Percentiles rank a stretch among this genome's conserved stretches.
These are phyloP conservation scores for Aphelenchoides bicaudatus DNA, from an alignment of 2,888 invertebrate genomes.

Conservation along the genomic window DNA sequence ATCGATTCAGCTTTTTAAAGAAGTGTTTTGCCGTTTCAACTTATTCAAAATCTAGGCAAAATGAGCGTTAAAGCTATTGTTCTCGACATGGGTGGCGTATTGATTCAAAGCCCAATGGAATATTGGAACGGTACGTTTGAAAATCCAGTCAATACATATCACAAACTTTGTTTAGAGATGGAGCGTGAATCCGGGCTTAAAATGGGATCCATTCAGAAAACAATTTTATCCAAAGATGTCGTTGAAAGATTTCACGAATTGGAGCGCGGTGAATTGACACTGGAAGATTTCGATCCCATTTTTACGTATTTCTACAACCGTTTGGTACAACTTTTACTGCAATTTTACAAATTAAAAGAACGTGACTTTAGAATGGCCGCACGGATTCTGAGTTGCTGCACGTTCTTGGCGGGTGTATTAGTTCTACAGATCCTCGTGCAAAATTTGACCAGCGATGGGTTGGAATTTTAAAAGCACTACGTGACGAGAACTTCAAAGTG, in stretches of 20 bases:
- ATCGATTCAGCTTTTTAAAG: no score
- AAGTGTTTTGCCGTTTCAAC: no score
- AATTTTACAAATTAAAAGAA: slow-evolving; percentile 9
- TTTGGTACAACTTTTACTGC: slow-evolving; percentile 54
- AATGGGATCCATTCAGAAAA: slow-evolving; percentile 53
- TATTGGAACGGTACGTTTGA: slow-evolving; percentile 50
- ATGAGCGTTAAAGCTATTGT: slow-evolving; percentile 63
- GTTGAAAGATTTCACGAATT: slow-evolving; percentile 43
- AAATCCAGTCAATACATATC: not conserved
- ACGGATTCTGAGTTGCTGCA: not conserved
- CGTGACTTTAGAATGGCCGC: slow-evolving; percentile 2
- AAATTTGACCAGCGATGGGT: slow-evolving; percentile 22
- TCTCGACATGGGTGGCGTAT: slow-evolving; percentile 65
- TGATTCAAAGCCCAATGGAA: slow-evolving; percentile 61
- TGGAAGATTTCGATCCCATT: slow-evolving; percentile 60
- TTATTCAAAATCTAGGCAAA: no score
- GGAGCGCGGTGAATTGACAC: slow-evolving; percentile 61
- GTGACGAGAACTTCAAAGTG: slow-evolving; percentile 62
- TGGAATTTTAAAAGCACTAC: slow-evolving; percentile 42
- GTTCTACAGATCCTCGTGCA: not conserved
- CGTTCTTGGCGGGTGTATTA: not conserved
- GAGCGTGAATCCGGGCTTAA: slow-evolving; percentile 56
- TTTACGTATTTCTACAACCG: slow-evolving; percentile 62
- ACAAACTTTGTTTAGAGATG: slow-evolving; percentile 46
- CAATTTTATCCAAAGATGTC: slow-evolving; percentile 47